phyloP scores from a whole-genome alignment of 1,140 invertebrate genomes.

The Drusus annulatus region DNA sequence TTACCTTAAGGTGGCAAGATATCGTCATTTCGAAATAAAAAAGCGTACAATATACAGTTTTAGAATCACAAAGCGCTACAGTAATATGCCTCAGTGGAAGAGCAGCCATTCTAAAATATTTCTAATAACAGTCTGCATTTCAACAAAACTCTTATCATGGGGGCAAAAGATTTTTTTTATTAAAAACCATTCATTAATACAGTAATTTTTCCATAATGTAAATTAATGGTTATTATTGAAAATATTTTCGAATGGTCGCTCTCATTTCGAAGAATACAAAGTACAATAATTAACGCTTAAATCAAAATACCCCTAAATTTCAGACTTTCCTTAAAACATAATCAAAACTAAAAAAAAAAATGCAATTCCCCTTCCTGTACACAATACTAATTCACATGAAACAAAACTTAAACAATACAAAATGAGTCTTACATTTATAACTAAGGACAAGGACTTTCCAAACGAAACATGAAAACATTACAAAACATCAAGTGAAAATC shows the following conservation, averaged over 20 bases:
- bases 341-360: slow-evolving; percentile 12
- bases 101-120: neutral
- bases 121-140: too few relatives aligned
- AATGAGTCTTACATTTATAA: too few relatives aligned
- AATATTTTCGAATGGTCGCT: slow-evolving; percentile 1
- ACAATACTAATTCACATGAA: neutral
- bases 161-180: too few relatives aligned
- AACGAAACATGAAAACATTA: too few relatives aligned
- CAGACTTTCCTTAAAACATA: slow-evolving; percentile 14
- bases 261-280: neutral
- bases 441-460: too few relatives aligned
- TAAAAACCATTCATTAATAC: too few relatives aligned
- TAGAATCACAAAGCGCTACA: slow-evolving; percentile 14
- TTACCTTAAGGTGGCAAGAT: slow-evolving; percentile 7
- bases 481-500: too few relatives aligned
- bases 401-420: too few relatives aligned
- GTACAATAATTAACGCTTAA: slow-evolving; percentile 3
- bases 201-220: too few relatives aligned
- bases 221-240: neutral
- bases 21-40: neutral
- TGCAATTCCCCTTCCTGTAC: neutral
- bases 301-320: neutral
- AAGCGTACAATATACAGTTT: slow-evolving; percentile 2
- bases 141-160: too few relatives aligned
- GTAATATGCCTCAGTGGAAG: neutral